Base-by-base conservation (phyloP, 2,888 invertebrate species). In the Sylvicola fuscatus region DNA sequence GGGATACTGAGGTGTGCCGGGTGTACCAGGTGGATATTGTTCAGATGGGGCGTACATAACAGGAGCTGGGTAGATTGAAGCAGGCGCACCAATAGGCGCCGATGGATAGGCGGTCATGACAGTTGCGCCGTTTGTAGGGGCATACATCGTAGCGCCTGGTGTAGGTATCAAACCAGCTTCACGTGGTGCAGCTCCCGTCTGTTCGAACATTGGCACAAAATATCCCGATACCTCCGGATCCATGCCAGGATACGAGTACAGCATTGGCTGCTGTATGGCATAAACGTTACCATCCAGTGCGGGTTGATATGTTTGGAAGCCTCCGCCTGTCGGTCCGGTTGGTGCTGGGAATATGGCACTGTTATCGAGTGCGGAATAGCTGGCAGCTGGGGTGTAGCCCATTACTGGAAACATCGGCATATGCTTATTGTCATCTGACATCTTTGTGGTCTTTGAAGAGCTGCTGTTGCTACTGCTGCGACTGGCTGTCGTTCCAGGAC, bases 211-310 rank as follows among this genome's bases (percentile, higher is more conserved):
- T 36, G 58, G 58, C 52, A 58, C 53, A 42, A 56, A 57, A 46
- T 56, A 58, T 37, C 57, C 55, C 37, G 54, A 49, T 39, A 57
- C 47, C 39, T 58, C 58, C 28, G 52, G 49, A 29, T 58, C 57
- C 46, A 51, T 42, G 30, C 49, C 54, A 42, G 56, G 55, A 44
- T 58, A 53, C 36, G 52, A 47, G 39, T 58, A 59, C 32, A 59
- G 51, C 59, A 58, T 58, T 46, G 53, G 51, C 43, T 57, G 58
- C 12, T 57, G 57, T 41, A 59, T 51, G 17, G 59, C 58, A 45
- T 58, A 59, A 42, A 58, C 51, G 44, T 52, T 58, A 44, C 58
- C 58, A 47, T 59, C 58, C 45, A 52, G 53, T 59, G 21, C 4
- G 21, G 58, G 29, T 33, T 35, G 15, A 31, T 38, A 38, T 29